Evolutionary conservation across 2,888 invertebrate genomes (phyloP).

Genomic region (Drosophila ustulata): DNA sequence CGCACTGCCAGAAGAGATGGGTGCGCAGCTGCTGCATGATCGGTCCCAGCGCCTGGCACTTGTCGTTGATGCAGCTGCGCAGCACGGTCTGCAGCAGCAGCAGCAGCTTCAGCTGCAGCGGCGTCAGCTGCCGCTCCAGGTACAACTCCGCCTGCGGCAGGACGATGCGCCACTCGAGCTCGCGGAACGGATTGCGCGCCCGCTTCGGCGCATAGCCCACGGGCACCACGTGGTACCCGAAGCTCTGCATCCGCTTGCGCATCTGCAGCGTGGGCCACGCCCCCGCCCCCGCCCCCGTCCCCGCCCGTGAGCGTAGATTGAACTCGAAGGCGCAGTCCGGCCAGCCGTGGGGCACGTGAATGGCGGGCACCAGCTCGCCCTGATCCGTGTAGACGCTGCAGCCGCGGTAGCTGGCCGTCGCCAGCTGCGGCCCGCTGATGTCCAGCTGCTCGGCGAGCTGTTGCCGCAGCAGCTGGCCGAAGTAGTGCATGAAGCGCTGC

Average conservation of each 20-base stretch:
- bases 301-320: conserved; percentile 87
- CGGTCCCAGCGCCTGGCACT: conserved; percentile 86
- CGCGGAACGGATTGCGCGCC: conserved; percentile 87
- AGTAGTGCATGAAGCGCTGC: conserved; percentile 89
- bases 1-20: conserved; percentile 92
- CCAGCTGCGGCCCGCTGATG: conserved; percentile 86
- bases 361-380: conserved; percentile 90
- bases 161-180: conserved; percentile 91
- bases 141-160: conserved; percentile 92
- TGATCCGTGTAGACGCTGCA: conserved; percentile 89
- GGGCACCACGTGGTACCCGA: conserved; percentile 90
- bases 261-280: conserved; percentile 89
- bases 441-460: conserved; percentile 87
- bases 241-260: conserved; percentile 88
- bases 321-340: conserved; percentile 90
- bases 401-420: conserved; percentile 87
- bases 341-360: conserved; percentile 87
- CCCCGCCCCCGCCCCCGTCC: conserved; percentile 82
- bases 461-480: conserved; percentile 87
- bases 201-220: conserved; percentile 89
- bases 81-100: conserved; percentile 89
- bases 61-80: conserved; percentile 89
- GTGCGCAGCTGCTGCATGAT: conserved; percentile 90
- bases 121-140: conserved; percentile 90
- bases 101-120: conserved; percentile 90